Evolutionary conservation across 1,140 invertebrate genomes (phyloP), one percentile per base, ranked within the genome.

Genomic region (Eriosoma lanigerum): DNA sequence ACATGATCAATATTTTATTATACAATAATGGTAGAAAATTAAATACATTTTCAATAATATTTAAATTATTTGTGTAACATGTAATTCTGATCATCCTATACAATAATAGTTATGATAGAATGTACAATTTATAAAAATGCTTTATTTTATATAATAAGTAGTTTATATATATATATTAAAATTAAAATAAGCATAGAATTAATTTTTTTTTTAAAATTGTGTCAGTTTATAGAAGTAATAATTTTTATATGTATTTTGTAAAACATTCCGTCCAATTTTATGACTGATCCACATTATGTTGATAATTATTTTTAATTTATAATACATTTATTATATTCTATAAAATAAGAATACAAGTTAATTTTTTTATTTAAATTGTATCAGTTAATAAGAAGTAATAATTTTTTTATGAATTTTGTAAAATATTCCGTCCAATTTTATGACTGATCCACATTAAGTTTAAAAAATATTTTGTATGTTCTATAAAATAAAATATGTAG

Each of bases 201-300:
- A 58, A 8, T 26, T 5, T 24, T 58, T 24, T 24, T 3, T 58
- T 26, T n/a, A n/a, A 24, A 58, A 58, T 58, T 21, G 21, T 58
- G 26, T 26, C 5, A 26, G 21, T 10, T 58, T 24, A 58, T 26
- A 12, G n/a, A 58, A 58, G 21, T 26, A 58, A 26, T 58, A 58
- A 58, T 58, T 24, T n/a, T 24, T 26, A n/a, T 26, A 13, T 58
- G 24, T 32, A 4, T 62, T 32, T 62, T 62, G 26, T 62, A 32
- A 17, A 32, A 29, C 13, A 62, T 62, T 62, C 58, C 58, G 58
- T 62, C 58, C 58, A 62, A 32, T n/a, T 62, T 17, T 17, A 32
- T 62, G 29, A 29, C 58, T 62, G 29, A 58, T 24, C 21, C 9
- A 26, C 21, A 58, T 56, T 38, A n/a, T n/a, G n/a, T n/a, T n/a